Evolutionary conservation across 2,888 invertebrate genomes (phyloP).

Genomic region (Tenthredo mesomela): DNA sequence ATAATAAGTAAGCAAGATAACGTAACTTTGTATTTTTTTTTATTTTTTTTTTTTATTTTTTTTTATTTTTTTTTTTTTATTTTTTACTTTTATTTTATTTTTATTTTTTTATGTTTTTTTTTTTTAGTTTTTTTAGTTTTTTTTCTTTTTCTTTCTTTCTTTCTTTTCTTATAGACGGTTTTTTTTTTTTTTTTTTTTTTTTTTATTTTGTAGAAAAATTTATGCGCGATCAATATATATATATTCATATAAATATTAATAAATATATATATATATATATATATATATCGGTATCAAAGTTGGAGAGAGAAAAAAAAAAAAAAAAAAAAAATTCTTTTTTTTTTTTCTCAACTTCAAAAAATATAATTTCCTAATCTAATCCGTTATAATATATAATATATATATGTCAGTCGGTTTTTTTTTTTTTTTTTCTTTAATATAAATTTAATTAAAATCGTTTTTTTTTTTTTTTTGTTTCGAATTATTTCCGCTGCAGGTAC

Average conservation of each 20-base stretch:
- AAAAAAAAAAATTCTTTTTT: background rate
- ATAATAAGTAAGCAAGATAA: slow-evolving; percentile 77
- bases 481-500: slow-evolving; percentile 16
- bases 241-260: no score
- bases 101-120: slow-evolving; percentile 42
- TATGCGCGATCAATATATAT: background rate
- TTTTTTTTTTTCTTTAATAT: background rate
- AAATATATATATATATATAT: background rate
- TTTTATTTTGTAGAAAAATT: background rate
- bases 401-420: slow-evolving; percentile 30
- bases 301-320: background rate
- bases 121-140: slow-evolving; percentile 59
- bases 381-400: slow-evolving; percentile 13
- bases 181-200: slow-evolving; percentile 51
- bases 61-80: slow-evolving; percentile 48
- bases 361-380: slow-evolving; percentile 31
- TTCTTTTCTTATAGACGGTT: slow-evolving; percentile 7
- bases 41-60: slow-evolving; percentile 56
- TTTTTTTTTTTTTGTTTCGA: background rate
- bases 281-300: background rate
- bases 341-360: background rate
- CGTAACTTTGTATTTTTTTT: slow-evolving; percentile 65
- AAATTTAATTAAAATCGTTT: slow-evolving; percentile 21
- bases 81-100: slow-evolving; percentile 6
- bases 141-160: slow-evolving; percentile 43